These are phyloP conservation scores for Helicorthomorpha holstii DNA, from an alignment of 1,140 invertebrate species.

Conservation along the genomic window DNA sequence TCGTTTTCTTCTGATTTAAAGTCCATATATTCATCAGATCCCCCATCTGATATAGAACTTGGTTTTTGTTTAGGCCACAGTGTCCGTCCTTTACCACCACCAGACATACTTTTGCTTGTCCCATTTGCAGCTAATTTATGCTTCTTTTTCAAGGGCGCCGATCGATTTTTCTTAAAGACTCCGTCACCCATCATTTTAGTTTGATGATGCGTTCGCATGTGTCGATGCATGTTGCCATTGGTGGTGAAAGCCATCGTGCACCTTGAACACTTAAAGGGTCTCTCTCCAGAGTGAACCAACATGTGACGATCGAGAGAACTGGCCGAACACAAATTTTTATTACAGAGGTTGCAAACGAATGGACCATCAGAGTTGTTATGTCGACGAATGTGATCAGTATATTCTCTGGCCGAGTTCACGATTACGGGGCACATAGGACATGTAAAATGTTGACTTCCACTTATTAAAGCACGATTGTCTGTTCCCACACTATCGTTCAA, in stretches of 20 bases:
- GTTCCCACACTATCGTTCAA: too few relatives aligned
- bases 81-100: background rate
- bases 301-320: constrained; percentile 34
- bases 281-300: constrained; percentile 16
- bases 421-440: constrained; percentile 45
- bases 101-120: too few relatives aligned
- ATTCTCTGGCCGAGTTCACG: constrained; percentile 39
- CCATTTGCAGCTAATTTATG: too few relatives aligned
- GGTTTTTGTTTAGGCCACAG: background rate
- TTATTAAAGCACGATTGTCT: too few relatives aligned
- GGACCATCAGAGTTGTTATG: constrained; percentile 30
- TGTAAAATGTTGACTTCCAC: background rate
- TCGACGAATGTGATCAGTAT: constrained; percentile 47
- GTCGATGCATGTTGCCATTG: constrained; percentile 74
- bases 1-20: background rate
- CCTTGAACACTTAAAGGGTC: constrained; percentile 39
- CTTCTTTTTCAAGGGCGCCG: too few relatives aligned
- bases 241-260: constrained; percentile 70
- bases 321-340: constrained; percentile 46
- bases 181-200: too few relatives aligned
- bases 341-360: constrained; percentile 32
- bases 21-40: too few relatives aligned
- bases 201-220: constrained; percentile 50
- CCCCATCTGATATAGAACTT: background rate
- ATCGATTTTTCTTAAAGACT: too few relatives aligned